Evolutionary conservation across 2,797 vertebrate species (phyloP).

Genomic region (Clamator glandarius): DNA sequence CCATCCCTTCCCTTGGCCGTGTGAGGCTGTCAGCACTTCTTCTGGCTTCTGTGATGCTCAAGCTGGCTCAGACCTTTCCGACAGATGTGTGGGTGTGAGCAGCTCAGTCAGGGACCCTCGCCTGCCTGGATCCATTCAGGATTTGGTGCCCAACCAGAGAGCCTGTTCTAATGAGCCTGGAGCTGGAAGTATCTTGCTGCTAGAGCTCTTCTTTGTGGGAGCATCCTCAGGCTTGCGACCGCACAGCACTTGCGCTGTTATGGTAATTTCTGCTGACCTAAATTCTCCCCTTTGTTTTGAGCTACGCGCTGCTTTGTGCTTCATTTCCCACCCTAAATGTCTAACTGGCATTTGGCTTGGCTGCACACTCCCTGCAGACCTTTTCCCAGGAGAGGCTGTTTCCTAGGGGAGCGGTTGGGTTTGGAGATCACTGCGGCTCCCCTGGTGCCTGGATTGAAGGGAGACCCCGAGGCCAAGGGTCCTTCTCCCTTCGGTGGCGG

Average conservation of each 20-base stretch:
- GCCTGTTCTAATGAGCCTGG: background rate
- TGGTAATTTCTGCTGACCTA: conserved; percentile 45
- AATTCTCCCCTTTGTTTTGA: conserved; percentile 18
- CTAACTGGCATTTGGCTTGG: fast-evolving
- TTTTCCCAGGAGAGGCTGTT: background rate
- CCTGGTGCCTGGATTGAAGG: background rate
- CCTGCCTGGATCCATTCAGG: fast-evolving
- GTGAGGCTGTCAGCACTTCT: background rate
- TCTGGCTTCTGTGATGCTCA: fast-evolving
- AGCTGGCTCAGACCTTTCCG: background rate
- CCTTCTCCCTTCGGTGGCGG: background rate
- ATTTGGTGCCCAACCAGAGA: background rate
- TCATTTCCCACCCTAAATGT: background rate
- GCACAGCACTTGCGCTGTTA: background rate
- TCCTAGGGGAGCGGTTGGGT: background rate
- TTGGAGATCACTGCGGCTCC: background rate
- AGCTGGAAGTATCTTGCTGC: background rate
- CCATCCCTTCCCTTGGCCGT: fast-evolving
- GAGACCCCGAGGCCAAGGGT: background rate
- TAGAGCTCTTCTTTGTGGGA: background rate
- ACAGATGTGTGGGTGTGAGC: background rate
- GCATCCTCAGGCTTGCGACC: background rate
- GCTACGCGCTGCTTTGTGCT: background rate
- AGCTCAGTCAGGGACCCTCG: background rate
- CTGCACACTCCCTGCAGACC: background rate